These are phyloP conservation scores for Epinotia bilunana DNA, from an alignment of 2,888 invertebrate species.

Conservation along the genomic window DNA sequence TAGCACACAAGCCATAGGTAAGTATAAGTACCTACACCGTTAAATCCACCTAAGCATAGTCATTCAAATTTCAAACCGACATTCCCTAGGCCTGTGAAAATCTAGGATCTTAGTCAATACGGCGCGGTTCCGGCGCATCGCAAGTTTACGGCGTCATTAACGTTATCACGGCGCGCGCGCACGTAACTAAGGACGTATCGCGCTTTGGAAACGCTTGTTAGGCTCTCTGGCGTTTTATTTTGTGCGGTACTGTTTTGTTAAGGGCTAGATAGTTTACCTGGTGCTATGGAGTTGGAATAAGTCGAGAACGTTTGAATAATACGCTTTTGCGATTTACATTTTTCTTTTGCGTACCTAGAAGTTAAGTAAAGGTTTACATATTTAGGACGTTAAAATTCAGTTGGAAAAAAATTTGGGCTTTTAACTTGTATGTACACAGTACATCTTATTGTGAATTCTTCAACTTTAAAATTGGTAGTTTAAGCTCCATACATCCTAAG, in stretches of 20 bases:
- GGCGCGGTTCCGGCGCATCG: conserved; percentile 59
- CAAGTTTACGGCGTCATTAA: conserved; percentile 80
- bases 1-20: no score
- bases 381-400: no score
- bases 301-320: not conserved
- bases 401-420: no score
- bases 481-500: no score
- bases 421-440: no score
- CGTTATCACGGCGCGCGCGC: conserved; percentile 64
- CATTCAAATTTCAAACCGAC: not conserved
- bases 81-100: conserved; percentile 14
- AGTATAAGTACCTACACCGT: no score
- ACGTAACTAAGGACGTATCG: conserved; percentile 9
- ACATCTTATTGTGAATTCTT: no score
- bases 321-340: no score
- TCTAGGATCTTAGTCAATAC: conserved; percentile 17
- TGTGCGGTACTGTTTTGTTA: conserved; percentile 28
- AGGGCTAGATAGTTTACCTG: not conserved
- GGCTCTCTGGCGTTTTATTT: conserved; percentile 11
- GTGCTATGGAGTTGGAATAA: not conserved
- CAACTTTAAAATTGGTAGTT: no score
- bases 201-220: conserved; percentile 9
- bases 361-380: no score
- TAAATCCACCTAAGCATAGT: no score
- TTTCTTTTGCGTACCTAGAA: no score